Evolutionary conservation across 2,797 vertebrate genomes (phyloP), one percentile per base, ranked within the genome.

Genomic region (Bradypodion ventrale): DNA sequence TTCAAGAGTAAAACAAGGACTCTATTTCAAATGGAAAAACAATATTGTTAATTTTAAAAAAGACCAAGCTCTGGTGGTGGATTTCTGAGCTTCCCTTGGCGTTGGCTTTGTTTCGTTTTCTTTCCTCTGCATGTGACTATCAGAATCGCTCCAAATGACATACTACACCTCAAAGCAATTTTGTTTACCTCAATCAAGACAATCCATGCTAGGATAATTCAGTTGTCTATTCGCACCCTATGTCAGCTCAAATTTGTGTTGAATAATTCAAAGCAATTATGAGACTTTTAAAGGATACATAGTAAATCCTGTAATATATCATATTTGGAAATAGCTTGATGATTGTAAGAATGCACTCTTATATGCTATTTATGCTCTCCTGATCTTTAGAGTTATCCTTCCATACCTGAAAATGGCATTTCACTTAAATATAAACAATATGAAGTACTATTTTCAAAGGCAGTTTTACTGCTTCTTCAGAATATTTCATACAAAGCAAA

Each of bases 231-330:
- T 56, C 3, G 4, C 19, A 56, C 52, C 52, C 52, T 13, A 78
- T 49, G 83, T 21, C 46, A 60, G 7, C 56, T 27, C 59, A 74
- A 46, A 80, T 81, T 44, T 29, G 32, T 75, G 80, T 40, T 78
- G 83, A 80, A 84, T 83, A 88, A 84, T 85, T 85, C 72, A 81
- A 23, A 80, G 69, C 77, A 75, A 85, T 85, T 75, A 73, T 40
- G 40, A 52, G 16, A 81, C 46, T 69, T 40, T 76, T 87, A 85
- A 72, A 83, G 63, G 44, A 82, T 72, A 77, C 1, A 7, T 78
- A 40, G 78, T 78, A 85, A 89, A 59, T 60, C 5, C 25, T 75
- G n/a, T n/a, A 70, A 81, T 81, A n/a, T 80, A 70, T 52, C 69
- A 49, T 72, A 83, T 65, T 69, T 65, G 72, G 49, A 63, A 75